Evolutionary conservation across 2,888 invertebrate genomes (phyloP), one percentile per base, ranked within the genome.

Genomic region (Pachycephus smyrnensis): DNA sequence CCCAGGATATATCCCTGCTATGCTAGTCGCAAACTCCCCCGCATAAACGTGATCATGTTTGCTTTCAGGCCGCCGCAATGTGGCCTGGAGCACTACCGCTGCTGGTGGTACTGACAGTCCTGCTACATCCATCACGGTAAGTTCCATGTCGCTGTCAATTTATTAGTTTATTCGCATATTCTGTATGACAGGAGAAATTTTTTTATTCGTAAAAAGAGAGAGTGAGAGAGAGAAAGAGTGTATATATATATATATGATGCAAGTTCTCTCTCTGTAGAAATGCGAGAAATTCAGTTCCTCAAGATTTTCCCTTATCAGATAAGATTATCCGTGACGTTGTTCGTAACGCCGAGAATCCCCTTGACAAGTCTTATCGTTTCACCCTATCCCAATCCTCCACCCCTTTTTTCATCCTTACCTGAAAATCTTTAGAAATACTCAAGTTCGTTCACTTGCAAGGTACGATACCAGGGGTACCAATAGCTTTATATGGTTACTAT

Each of bases 21-120:
- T 73, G 32, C 73, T 31, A 74, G 31, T 40, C 40, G 30, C 37
- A n/a, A 73, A 73, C 23, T 30, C 74, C 23, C 37, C 12, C 31
- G 33, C 31, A 32, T 75, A 75, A 75, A 55, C 68, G 75, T 55
- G 68, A 69, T 33, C 84, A 83, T 82, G 80, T 86, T 85, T 86
- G 83, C 80, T 91, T 91, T 85, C 88, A 91, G 91, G 91, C 90
- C 89, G 88, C 89, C 90, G 91, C 90, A 86, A 91, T 91, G 91
- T 89, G 91, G 91, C 90, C 90, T 91, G 91, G 91, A 90, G 91
- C 89, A 87, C 87, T 90, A 89, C 88, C 89, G 86, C 85, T 90
- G 86, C 87, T 91, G 89, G 89, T 86, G 87, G 89, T 91, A 89
- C 89, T 91, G 87, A 87, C 89, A 87, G 82, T 85, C 82, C 89